phyloP scores from a whole-genome alignment of 2,888 invertebrate genomes.

The Kuschelorhynchus macadamiae region DNA sequence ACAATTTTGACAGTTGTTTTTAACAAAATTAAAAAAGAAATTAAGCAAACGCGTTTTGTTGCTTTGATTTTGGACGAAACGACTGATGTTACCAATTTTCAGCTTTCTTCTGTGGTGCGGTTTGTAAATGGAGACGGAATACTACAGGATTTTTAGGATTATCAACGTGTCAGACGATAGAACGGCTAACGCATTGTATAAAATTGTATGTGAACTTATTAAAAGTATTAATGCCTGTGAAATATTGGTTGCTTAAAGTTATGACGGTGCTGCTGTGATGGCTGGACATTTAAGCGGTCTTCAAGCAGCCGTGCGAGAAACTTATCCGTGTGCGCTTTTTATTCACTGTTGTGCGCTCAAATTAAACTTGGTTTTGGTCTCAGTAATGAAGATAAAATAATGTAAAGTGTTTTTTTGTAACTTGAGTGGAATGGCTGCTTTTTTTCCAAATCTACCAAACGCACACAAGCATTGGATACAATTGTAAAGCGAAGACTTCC shows the following conservation, averaged over 20 bases:
- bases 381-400: conserved; percentile 54
- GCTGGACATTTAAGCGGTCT: conserved; percentile 55
- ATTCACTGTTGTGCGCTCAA: conserved; percentile 46
- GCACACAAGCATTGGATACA: conserved; percentile 43
- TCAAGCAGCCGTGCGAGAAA: conserved; percentile 57
- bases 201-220: conserved; percentile 22
- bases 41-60: conserved; percentile 53
- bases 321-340: conserved; percentile 52
- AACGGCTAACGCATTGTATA: conserved; percentile 51
- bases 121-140: conserved; percentile 37
- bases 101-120: conserved; percentile 53
- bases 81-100: conserved; percentile 54
- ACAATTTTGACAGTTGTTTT: conserved; percentile 46
- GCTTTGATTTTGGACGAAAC: conserved; percentile 56
- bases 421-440: conserved; percentile 54
- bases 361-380: conserved; percentile 53
- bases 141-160: conserved; percentile 32
- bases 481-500: conserved; percentile 43
- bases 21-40: conserved; percentile 51
- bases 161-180: conserved; percentile 32
- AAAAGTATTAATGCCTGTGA: conserved; percentile 43
- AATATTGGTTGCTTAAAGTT: conserved; percentile 61
- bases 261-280: conserved; percentile 59
- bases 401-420: conserved; percentile 58
- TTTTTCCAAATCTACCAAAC: conserved; percentile 57